Base-by-base conservation (phyloP, 1,140 invertebrate species). In the Pogonognathellus flavescens region DNA sequence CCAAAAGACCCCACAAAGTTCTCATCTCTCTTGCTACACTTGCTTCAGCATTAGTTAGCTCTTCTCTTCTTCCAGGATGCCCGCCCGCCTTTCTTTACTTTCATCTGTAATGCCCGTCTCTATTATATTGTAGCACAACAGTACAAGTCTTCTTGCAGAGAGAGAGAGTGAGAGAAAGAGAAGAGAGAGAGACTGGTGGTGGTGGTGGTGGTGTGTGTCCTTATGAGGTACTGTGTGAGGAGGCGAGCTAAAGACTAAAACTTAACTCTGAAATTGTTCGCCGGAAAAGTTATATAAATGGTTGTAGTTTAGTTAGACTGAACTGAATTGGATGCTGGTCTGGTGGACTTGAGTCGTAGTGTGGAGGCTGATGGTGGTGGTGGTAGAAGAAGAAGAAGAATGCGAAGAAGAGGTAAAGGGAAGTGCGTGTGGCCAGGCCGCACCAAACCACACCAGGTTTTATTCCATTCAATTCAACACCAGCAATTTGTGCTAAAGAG, bases 211-310 rank as follows among this genome's bases (percentile, higher is more conserved):
- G 22, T 18, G 14, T 18, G 62, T 66, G 31, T 41, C 31, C 31
- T 41, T 41, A 57, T 57, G 53, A 49, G 41, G 31, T 76, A 41
- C 49, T 49, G 41, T 41, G 31, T 76, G 41, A 76, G 25, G 70
- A 70, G 53, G 53, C 53, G 66, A 70, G 66, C 76, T 55, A 82
- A 59, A 59, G 80, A 59, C 80, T 57, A 81, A 81, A 81, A 55
- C 80, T 81, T 81, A 81, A 81, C 82, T 83, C 82, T 84, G 60
- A 84, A 82, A 84, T 84, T 84, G 62, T 72, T 84, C 41, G 62
- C 41, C 55, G 83, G 83, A 84, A 84, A 84, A 84, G 83, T 84
- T 84, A 57, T 84, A 84, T 84, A 84, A 84, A 84, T 84, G 83
- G 62, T 84, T 84, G 66, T 72, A 84, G 31, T 59, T 82, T 82